Conservation (phyloP, 1,140 invertebrate species). For the honey bee (Apis mellifera) region DNA sequence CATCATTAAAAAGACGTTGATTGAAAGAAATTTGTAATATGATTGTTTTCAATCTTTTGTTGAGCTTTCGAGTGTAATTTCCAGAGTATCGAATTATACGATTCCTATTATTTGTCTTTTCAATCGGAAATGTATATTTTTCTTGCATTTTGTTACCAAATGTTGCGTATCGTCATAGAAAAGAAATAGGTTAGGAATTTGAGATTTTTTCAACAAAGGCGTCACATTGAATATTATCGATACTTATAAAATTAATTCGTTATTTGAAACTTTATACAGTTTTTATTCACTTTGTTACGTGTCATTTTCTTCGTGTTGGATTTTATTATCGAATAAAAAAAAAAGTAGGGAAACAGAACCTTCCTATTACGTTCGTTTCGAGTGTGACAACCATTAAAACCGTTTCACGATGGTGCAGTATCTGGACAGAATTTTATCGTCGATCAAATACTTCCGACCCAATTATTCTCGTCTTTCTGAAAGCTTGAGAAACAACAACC, state of each 20-base stretch:
- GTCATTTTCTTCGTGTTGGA: too few relatives aligned
- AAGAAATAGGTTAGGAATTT: not conserved
- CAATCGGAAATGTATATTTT: not conserved
- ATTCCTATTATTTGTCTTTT: not conserved
- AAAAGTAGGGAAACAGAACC: too few relatives aligned
- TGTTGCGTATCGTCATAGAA: not conserved
- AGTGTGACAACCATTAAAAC: not conserved
- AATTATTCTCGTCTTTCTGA: not conserved
- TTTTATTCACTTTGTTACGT: too few relatives aligned
- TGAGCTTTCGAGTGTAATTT: not conserved
- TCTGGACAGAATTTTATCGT: not conserved
- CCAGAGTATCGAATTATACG: not conserved
- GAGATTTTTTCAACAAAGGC: not conserved
- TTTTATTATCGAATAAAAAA: too few relatives aligned
- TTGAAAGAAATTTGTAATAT: not conserved
- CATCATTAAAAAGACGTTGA: not conserved
- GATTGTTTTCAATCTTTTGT: conserved; percentile 14
- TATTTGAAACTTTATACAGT: too few relatives aligned
- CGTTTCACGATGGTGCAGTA: not conserved
- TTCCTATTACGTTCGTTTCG: not conserved
- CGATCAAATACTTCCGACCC: not conserved
- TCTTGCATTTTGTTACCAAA: not conserved
- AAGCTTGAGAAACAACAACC: too few relatives aligned
- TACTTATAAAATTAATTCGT: too few relatives aligned
- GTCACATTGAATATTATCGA: not conserved